These are phyloP conservation scores for Octopus sinensis DNA, from an alignment of 1,140 invertebrate species.

Conservation along the genomic window DNA sequence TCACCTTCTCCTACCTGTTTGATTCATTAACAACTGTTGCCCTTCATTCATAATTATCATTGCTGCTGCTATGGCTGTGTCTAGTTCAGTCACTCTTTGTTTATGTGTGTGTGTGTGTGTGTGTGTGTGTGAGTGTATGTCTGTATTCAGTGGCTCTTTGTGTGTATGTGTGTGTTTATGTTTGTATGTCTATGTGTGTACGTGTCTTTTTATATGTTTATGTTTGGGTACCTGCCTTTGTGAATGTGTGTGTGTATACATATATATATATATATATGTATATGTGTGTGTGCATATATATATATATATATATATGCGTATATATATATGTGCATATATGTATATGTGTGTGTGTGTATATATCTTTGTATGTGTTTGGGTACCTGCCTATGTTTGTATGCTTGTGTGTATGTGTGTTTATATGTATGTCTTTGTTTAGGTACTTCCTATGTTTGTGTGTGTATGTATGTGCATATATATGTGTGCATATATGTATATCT, in stretches of 20 bases:
- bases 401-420: background rate
- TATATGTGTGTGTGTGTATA: slow-evolving; percentile 18
- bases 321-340: slow-evolving; percentile 12
- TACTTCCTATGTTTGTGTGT: background rate
- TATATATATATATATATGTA: background rate
- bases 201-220: slow-evolving; percentile 14
- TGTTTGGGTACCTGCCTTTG: background rate
- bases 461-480: background rate
- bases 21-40: background rate
- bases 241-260: background rate
- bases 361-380: slow-evolving; percentile 6
- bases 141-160: background rate
- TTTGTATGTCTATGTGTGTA: background rate
- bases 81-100: slow-evolving; percentile 13
- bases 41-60: slow-evolving; percentile 3
- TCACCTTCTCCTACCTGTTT: slow-evolving; percentile 2
- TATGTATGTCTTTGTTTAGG: background rate
- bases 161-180: background rate
- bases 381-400: background rate
- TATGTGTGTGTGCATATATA: background rate
- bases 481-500: background rate
- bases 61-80: background rate
- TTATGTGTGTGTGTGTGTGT: slow-evolving; percentile 12
- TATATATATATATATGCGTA: slow-evolving; percentile 14
- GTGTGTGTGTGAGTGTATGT: slow-evolving; percentile 14